These are phyloP conservation scores for Eumerus sabulonum DNA, from an alignment of 2,888 invertebrate genomes.

Conservation along the genomic window DNA sequence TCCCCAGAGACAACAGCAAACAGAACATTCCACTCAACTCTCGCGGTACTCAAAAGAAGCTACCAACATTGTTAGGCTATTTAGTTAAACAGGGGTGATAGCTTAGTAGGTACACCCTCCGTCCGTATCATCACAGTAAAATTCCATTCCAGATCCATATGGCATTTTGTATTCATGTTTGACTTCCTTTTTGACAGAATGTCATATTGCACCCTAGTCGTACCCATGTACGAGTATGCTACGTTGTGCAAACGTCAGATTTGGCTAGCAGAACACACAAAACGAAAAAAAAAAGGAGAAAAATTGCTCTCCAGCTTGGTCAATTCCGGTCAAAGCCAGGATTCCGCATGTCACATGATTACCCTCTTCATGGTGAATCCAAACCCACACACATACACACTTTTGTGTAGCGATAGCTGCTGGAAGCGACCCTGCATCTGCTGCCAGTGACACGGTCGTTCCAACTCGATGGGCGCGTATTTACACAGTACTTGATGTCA, in stretches of 20 bases:
- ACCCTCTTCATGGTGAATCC: conserved; percentile 49
- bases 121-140: neutral
- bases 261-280: conserved; percentile 17
- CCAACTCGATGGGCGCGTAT: conserved; percentile 62
- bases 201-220: conserved; percentile 40
- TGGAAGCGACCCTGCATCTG: conserved; percentile 55
- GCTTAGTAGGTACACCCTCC: conserved; percentile 1
- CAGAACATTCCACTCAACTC: conserved; percentile 8
- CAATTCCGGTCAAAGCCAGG: conserved; percentile 50
- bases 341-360: conserved; percentile 47
- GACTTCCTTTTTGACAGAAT: conserved; percentile 58
- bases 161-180: conserved; percentile 49
- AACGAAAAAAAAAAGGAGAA: neutral
- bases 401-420: conserved; percentile 3
- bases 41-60: conserved; percentile 25
- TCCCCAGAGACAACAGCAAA: conserved; percentile 16
- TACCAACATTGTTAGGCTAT: neutral
- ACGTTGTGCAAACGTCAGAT: conserved; percentile 41
- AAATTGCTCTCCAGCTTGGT: conserved; percentile 21
- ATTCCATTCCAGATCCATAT: conserved; percentile 51
- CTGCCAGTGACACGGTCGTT: conserved; percentile 64
- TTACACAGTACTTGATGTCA: conserved; percentile 68
- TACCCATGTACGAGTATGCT: neutral
- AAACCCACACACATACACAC: conserved; percentile 19
- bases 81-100: conserved; percentile 3